Evolutionary conservation across 2,797 vertebrate genomes (phyloP), one percentile per base, ranked within the genome.

Genomic region (Rachycentron canadum): DNA sequence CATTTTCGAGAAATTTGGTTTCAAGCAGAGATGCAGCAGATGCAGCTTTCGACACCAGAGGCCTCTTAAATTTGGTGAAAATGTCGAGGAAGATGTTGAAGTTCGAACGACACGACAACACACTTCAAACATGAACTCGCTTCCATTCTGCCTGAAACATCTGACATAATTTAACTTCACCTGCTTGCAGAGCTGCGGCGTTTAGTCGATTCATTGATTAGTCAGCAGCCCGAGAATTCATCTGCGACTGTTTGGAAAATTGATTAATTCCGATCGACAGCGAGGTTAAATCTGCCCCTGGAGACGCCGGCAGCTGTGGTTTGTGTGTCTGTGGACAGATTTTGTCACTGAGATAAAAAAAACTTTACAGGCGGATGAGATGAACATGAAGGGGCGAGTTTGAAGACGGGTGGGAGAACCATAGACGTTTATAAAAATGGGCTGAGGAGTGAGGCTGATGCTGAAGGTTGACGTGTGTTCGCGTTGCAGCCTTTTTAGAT

Each of bases 1-100:
- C 61, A 61, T 76, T 71, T 78, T 73, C 0, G 4, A 73, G 47
- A 63, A 68, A 77, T 75, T 32, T 66, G 52, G 66, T 56, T 66
- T 34, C 23, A 56, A 36, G 30, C 26, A 32, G 21, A 65, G 61
- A 41, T 50, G 61, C 28, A 49, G 36, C 10, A 3, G 60, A 34
- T 12, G 30, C 62, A 45, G 61, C 45, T 28, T 50, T 56, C 3
- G 7, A 59, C 71, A 26, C 64, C 38, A 17, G 4, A 53, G 26
- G 17, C 56, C 40, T 43, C 26, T 25, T 57, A 23, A 8, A 28
- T 64, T 19, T 43, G 17, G 2, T 19, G 5, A 5, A 28, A 28
- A 5, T 5, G 52, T n/a, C 26, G 7, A 11, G 76, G 21, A 58
- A 63, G 41, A 41, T 12, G 58, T 1, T 3, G 34, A 69, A 72